These are phyloP conservation scores for Entomobrya proxima DNA, from an alignment of 2,888 invertebrate genomes.

Conservation along the genomic window DNA sequence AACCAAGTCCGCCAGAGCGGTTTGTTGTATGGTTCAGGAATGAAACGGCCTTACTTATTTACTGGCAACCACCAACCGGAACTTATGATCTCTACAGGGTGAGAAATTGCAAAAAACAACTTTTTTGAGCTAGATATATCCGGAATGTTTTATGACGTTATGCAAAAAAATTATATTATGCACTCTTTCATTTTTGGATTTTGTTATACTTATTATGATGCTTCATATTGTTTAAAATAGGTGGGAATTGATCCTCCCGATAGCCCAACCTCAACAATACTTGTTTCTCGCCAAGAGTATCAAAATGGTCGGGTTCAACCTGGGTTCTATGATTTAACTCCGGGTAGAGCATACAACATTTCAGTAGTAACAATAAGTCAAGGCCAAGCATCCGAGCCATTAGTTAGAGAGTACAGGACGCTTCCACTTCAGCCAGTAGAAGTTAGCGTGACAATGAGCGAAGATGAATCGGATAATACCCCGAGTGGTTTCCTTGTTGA, in stretches of 20 bases:
- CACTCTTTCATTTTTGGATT: too few relatives aligned
- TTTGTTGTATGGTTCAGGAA: slow-evolving; percentile 71
- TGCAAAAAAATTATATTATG: too few relatives aligned
- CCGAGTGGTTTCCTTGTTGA: slow-evolving; percentile 64
- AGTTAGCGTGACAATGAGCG: slow-evolving; percentile 64
- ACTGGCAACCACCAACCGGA: slow-evolving; percentile 70
- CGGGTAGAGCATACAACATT: slow-evolving; percentile 68
- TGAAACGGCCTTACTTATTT: slow-evolving; percentile 66
- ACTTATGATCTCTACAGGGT: slow-evolving; percentile 68
- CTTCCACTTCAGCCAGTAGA: slow-evolving; percentile 57
- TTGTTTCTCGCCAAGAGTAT: slow-evolving; percentile 66
- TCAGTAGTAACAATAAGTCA: slow-evolving; percentile 66
- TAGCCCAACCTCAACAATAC: slow-evolving; percentile 54
- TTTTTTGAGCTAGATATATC: not conserved
- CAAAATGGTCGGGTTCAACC: slow-evolving; percentile 68
- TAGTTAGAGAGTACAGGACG: slow-evolving; percentile 65
- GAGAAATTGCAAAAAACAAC: not conserved
- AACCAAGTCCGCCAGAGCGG: slow-evolving; percentile 67
- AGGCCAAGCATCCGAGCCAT: slow-evolving; percentile 58
- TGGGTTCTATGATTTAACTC: slow-evolving; percentile 64
- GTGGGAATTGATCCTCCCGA: slow-evolving; percentile 64
- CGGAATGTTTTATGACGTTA: too few relatives aligned
- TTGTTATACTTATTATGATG: not conserved
- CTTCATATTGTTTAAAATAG: not conserved
- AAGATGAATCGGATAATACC: slow-evolving; percentile 54